Evolutionary conservation across 2,797 vertebrate genomes (phyloP), one percentile per base, ranked within the genome.

Genomic region (Vireo griseus): DNA sequence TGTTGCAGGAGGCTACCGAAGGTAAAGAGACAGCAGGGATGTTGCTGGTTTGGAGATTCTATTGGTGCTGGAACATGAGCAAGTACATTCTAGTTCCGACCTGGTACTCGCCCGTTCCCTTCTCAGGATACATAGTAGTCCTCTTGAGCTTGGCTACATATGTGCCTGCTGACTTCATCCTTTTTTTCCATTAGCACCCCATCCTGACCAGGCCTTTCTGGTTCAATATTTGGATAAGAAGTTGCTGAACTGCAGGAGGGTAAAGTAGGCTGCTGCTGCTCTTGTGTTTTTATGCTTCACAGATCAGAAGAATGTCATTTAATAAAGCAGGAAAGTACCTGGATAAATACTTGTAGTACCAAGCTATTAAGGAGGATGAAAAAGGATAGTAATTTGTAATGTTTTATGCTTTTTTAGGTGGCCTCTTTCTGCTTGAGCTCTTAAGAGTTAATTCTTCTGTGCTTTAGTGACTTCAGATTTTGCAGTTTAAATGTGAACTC

Each of bases 221-320:
- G 25, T 79, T 89, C 71, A 59, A 2, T 94, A 31, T 67, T 85
- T 82, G 58, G 54, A 4, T 80, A 80, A 88, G 59, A 76, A 88
- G 67, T 42, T 50, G 33, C 55, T 76, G 74, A 67, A 19, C 42
- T 82, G 29, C 6, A 9, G 58, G 40, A 83, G 58, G 20, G 6
- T 39, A 16, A 54, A 63, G 22, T 37, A 25, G 22, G 5, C 51
- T 80, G 11, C 17, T 88, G 45, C 50, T 86, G 42, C 29, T 77
- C 5, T 63, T 22, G 50, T 68, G 47, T 10, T 86, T 61, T 58
- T 22, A 22, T 28, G 50, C 51, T 57, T 90, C 44, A n/a, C 35
- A 62, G 40, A 35, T 61, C 18, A 29, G 61, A 74, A 71, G 16
- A 58, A 51, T 31, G 33, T 22, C 7, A 18, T 58, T 81, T 69